Evolutionary conservation across 2,797 vertebrate species (phyloP), one percentile per base, ranked within the genome.

Genomic region (Gymnoscopelus braueri): DNA sequence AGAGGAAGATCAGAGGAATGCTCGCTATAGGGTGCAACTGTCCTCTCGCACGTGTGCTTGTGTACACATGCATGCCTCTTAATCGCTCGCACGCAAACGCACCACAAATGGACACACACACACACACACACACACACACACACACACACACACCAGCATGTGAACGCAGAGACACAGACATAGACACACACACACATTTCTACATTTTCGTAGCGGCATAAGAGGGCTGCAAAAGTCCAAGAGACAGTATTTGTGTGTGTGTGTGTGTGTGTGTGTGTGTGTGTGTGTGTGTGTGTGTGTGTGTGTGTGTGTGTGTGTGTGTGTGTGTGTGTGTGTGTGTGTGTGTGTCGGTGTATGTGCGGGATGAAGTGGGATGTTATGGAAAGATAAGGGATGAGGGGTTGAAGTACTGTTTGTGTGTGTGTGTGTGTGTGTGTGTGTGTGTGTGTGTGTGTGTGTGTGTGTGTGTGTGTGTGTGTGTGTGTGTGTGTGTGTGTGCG

Each of bases 1-100:
- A 75, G 61, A 50, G 63, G 78, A 70, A 80, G 73, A 85, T 82
- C 74, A 79, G 66, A 82, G 61, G 86, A 85, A 84, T 85, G 79
- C 80, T 87, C 0, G 60, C 76, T 55, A 70, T 35, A 32, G 63
- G 79, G 48, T 24, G 60, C 73, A 65, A 44, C 39, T 44, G 39
- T 44, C 39, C 39, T 44, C 39, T 44, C 7, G 39, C 39, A 44
- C 39, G 39, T 44, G 39, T 44, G 39, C 39, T 8, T 7, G 39
- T 44, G 39, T 44, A 44, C 9, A 7, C 39, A 44, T 44, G 39
- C 39, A 44, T 44, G 39, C 39, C 39, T 44, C 39, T 10, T 44
- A 44, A 44, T 44, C 3, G 9, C 39, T 44, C 7, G 39, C 39
- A 44, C 10, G 39, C 39, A 44, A 44, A 44, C 9, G 52, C 52